Conservation (phyloP, 2,888 invertebrate species). For the Chaetoderma sp. region DNA sequence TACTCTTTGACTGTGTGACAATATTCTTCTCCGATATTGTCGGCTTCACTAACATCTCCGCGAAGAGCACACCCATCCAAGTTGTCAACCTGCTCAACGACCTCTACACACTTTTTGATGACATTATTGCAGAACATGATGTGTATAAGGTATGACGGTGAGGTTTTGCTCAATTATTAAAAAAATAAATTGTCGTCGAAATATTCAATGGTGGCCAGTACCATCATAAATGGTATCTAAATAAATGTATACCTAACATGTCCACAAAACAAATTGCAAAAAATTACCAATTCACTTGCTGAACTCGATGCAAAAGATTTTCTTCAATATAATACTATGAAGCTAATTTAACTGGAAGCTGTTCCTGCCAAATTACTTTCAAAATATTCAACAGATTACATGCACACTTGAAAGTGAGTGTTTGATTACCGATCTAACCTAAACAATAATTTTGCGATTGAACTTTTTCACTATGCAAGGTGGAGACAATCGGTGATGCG, state of each 20-base stretch:
- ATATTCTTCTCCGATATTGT: slow-evolving; percentile 34
- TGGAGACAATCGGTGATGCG: slow-evolving; percentile 42
- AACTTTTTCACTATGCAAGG: too few species aligned
- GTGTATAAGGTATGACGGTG: slow-evolving; percentile 64
- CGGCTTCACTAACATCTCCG: slow-evolving; percentile 29
- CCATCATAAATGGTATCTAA: background rate
- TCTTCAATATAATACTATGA: too few species aligned
- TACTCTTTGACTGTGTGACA: slow-evolving; percentile 26
- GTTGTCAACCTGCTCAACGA: slow-evolving; percentile 65
- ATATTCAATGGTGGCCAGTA: background rate
- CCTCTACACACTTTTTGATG: slow-evolving; percentile 65
- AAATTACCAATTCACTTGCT: too few species aligned
- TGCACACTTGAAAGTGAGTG: too few species aligned
- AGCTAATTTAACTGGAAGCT: too few species aligned
- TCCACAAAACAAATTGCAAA: too few species aligned
- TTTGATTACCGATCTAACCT: too few species aligned
- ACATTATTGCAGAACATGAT: slow-evolving; percentile 61
- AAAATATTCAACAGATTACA: too few species aligned
- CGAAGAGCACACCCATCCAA: slow-evolving; percentile 41
- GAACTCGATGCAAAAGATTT: too few species aligned
- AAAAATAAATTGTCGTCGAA: background rate
- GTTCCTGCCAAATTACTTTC: too few species aligned
- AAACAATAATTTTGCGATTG: too few species aligned
- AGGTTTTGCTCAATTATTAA: background rate
- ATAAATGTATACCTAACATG: too few species aligned